These are phyloP conservation scores for Gasteruption jaculator DNA, from an alignment of 2,888 invertebrate species.

Conservation along the genomic window DNA sequence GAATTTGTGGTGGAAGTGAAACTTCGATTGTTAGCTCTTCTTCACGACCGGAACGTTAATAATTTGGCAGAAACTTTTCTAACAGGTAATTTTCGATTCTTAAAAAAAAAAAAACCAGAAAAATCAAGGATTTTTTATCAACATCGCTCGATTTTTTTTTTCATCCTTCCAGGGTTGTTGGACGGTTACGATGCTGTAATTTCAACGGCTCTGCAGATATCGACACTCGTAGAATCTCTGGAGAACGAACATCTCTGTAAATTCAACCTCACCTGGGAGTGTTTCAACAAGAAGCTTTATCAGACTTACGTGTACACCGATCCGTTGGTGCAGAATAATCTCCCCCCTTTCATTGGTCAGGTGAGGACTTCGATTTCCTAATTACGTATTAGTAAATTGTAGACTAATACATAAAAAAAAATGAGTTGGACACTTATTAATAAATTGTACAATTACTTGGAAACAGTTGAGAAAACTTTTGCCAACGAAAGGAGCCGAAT, in stretches of 20 bases:
- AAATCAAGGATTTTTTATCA: background rate
- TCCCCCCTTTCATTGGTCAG: conserved; percentile 55
- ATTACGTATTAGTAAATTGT: background rate
- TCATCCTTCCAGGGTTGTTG: conserved; percentile 53
- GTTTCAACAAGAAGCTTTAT: conserved; percentile 65
- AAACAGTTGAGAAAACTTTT: conserved; percentile 42
- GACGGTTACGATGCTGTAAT: conserved; percentile 63
- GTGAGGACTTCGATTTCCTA: conserved; percentile 34
- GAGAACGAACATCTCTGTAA: conserved; percentile 60
- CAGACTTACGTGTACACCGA: conserved; percentile 56
- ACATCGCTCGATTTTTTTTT: conserved; percentile 7
- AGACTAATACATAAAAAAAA: background rate
- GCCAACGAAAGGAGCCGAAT: conserved; percentile 43
- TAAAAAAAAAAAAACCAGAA: too few relatives aligned
- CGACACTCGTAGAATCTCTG: conserved; percentile 59
- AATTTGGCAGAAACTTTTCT: conserved; percentile 57
- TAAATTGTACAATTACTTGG: too few relatives aligned
- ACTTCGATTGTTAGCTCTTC: conserved; percentile 55
- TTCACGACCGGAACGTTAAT: conserved; percentile 54
- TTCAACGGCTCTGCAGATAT: conserved; percentile 58
- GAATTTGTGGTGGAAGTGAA: conserved; percentile 65
- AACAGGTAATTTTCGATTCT: conserved; percentile 48
- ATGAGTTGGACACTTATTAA: background rate
- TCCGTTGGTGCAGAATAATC: conserved; percentile 56
- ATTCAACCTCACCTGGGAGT: conserved; percentile 64